Evolutionary conservation across 2,888 invertebrate genomes (phyloP).

Genomic region (Heliconius erato): DNA sequence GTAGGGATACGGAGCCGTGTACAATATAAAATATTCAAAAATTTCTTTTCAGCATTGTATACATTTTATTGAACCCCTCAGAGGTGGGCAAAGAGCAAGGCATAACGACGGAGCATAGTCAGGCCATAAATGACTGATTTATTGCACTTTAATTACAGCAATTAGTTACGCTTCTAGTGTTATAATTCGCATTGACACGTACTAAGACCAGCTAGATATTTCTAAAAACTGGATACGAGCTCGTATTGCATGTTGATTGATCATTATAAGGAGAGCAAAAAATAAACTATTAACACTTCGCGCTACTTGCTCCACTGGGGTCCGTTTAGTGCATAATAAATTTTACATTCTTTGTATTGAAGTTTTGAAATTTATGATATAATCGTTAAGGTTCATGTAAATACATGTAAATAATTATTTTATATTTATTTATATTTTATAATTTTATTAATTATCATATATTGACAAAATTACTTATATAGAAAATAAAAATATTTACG

Average conservation of each 20-base stretch:
- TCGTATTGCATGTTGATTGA: constrained; percentile 57
- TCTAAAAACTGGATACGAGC: constrained; percentile 53
- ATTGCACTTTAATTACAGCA: constrained; percentile 73
- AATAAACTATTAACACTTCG: constrained; percentile 56
- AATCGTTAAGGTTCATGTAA: neutral
- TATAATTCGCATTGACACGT: constrained; percentile 60
- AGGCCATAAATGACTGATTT: constrained; percentile 71
- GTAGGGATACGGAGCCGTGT: neutral
- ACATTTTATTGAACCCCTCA: constrained; percentile 23
- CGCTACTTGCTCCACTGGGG: constrained; percentile 49
- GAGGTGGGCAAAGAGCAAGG: constrained; percentile 43
- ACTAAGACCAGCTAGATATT: constrained; percentile 52
- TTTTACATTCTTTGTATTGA: constrained; percentile 16
- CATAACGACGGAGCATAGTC: constrained; percentile 51
- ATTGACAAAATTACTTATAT: neutral
- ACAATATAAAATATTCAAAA: constrained; percentile 1
- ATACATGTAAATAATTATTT: neutral
- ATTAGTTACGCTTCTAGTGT: constrained; percentile 75
- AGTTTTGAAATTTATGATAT: constrained; percentile 2
- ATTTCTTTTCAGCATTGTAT: neutral
- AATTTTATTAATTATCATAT: neutral
- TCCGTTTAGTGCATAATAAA: constrained; percentile 41
- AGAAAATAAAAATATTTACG: neutral
- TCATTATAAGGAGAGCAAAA: constrained; percentile 52
- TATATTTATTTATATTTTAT: neutral